A percentile compares a stretch with the other conserved stretches of the same genome.
phyloP scores from a whole-genome alignment of 2,888 invertebrate species.

The Temnothorax rugatulus region DNA sequence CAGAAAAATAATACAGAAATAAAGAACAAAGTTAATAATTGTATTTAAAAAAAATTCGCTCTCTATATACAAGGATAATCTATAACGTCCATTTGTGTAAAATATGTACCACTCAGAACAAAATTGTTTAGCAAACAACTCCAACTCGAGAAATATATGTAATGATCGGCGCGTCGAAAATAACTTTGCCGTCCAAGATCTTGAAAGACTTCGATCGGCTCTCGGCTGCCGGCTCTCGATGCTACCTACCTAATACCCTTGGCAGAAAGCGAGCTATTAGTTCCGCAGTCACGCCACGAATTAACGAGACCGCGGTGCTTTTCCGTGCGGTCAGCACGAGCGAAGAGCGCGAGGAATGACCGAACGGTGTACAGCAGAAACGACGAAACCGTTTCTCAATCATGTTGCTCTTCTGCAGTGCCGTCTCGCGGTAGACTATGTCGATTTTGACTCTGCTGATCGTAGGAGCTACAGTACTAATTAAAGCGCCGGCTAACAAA shows the following conservation, averaged over 20 bases:
- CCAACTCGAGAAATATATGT: neutral
- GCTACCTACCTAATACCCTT: constrained; percentile 9
- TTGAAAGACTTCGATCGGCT: neutral
- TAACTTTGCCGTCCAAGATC: neutral
- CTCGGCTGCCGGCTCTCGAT: neutral
- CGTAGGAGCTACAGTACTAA: constrained; percentile 60
- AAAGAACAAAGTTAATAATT: neutral
- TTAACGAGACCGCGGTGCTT: constrained; percentile 41
- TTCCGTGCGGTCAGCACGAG: constrained; percentile 17
- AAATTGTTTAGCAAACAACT: neutral
- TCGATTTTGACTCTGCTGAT: constrained; percentile 38
- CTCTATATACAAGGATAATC: neutral
- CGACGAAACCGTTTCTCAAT: constrained; percentile 23
- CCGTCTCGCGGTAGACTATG: constrained; percentile 28
- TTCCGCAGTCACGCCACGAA: constrained; percentile 22
- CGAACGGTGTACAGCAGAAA: neutral
- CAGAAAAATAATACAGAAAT: neutral
- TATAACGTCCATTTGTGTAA: neutral
- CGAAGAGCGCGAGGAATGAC: constrained; percentile 26
- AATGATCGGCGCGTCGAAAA: neutral
- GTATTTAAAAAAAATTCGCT: neutral
- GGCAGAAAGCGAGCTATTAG: constrained; percentile 27
- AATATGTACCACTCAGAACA: neutral
- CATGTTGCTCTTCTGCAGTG: constrained; percentile 20
- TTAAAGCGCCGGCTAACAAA: constrained; percentile 63